Conservation (phyloP, 92 coral and sea anemone species). For the Heteractis magnifica region DNA sequence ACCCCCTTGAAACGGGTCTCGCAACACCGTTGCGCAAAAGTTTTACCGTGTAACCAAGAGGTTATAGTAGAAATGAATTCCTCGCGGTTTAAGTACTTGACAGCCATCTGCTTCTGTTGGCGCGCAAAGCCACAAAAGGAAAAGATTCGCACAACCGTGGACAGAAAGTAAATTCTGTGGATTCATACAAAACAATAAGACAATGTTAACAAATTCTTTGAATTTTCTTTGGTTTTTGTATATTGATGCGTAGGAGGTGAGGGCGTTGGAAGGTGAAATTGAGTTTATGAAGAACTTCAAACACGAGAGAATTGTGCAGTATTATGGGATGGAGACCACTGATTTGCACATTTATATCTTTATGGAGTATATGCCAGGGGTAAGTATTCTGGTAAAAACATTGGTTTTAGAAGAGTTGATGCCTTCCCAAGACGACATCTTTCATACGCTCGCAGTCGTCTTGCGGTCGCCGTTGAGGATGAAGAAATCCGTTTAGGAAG, state of each 20-base stretch:
- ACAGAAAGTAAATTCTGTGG: not conserved
- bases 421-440: no score
- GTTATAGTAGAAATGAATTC: not conserved
- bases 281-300: slow-evolving; percentile 86
- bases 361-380: slow-evolving; percentile 99
- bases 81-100: not conserved
- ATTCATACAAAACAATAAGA: not conserved
- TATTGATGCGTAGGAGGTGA: slow-evolving; percentile 74
- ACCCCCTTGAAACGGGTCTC: no score
- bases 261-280: slow-evolving; percentile 93
- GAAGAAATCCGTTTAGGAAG: no score
- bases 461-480: no score
- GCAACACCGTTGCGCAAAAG: no score
- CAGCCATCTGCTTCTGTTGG: not conserved
- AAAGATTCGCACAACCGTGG: not conserved
- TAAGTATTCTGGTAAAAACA: slow-evolving; percentile 30
- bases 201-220: not conserved
- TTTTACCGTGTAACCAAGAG: no score
- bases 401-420: not conserved
- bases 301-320: slow-evolving; percentile 91
- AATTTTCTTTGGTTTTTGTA: not conserved
- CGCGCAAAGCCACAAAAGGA: not conserved
- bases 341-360: slow-evolving; percentile 86
- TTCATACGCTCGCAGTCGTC: no score
- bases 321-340: slow-evolving; percentile 86